phyloP scores from a whole-genome alignment of 2,797 vertebrate species.

The Stomatorhinus walkeri region DNA sequence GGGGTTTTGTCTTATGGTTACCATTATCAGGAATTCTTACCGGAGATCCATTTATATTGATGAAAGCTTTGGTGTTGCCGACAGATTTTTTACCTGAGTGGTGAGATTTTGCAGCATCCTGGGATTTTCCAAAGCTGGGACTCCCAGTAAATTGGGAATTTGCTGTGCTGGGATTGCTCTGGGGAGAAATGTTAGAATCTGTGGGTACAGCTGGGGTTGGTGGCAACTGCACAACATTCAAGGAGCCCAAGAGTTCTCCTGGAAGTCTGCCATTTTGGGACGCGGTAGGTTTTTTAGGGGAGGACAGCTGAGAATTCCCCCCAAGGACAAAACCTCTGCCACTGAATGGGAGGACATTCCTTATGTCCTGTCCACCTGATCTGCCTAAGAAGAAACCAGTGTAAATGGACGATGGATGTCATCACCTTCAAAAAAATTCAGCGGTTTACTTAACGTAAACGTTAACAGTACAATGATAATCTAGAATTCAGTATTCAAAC shows the following conservation, averaged over 20 bases:
- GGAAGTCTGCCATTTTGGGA: slow-evolving; percentile 25
- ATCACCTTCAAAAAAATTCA: background rate
- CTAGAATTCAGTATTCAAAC: background rate
- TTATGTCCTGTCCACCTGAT: slow-evolving; percentile 46
- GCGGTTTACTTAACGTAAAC: background rate
- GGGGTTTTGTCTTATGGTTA: slow-evolving; percentile 5
- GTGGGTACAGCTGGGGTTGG: slow-evolving; percentile 19
- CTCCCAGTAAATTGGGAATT: slow-evolving; percentile 15
- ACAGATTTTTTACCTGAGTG: slow-evolving; percentile 53
- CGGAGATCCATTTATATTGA: slow-evolving; percentile 65
- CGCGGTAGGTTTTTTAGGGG: slow-evolving; percentile 30
- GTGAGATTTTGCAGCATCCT: background rate
- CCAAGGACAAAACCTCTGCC: slow-evolving; percentile 78
- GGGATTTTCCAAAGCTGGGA: slow-evolving; percentile 14
- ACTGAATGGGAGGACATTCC: slow-evolving; percentile 71
- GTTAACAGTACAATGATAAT: background rate
- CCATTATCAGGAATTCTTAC: slow-evolving; percentile 48
- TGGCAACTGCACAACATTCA: slow-evolving; percentile 28
- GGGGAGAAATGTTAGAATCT: background rate
- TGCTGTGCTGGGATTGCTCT: background rate
- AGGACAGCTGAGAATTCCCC: slow-evolving; percentile 37
- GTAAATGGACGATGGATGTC: background rate
- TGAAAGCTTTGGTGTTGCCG: slow-evolving; percentile 55
- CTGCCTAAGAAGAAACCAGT: slow-evolving; percentile 46
- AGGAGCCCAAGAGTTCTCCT: background rate